Evolutionary conservation across 2,113 vertebrate species (phyloP).

Genomic region (Oncorhynchus masou): DNA sequence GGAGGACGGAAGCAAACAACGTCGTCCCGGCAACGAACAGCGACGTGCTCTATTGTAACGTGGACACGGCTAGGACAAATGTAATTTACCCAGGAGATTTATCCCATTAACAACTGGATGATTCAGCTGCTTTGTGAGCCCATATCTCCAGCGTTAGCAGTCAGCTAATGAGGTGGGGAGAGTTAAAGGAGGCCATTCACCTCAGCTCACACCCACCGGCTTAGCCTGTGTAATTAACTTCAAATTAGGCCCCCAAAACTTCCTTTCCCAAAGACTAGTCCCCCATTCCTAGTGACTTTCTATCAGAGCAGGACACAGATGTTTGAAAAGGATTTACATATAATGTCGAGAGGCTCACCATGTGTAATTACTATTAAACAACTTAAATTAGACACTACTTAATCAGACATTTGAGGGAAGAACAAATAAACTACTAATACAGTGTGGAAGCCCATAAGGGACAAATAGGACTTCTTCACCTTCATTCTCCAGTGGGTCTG

Average conservation of each 20-base stretch:
- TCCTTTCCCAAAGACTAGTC: conserved; percentile 1
- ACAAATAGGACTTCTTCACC: too few relatives aligned
- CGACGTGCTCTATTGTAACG: not conserved
- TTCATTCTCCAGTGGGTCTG: too few relatives aligned
- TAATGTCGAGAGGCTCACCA: not conserved
- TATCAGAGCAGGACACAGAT: not conserved
- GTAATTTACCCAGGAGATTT: not conserved
- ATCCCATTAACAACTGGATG: not conserved
- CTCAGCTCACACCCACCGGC: too few relatives aligned
- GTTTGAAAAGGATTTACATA: not conserved
- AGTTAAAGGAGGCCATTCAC: not conserved
- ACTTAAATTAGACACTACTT: not conserved
- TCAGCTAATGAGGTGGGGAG: not conserved
- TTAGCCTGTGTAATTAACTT: conserved; percentile 18
- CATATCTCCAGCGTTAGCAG: not conserved
- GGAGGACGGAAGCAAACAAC: not conserved
- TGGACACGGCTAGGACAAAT: not conserved
- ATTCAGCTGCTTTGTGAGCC: conserved; percentile 1
- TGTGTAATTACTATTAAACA: not conserved
- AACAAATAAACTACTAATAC: not conserved
- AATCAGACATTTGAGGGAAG: not conserved
- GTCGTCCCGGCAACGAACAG: not conserved
- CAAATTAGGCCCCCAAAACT: not conserved
- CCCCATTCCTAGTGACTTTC: not conserved
- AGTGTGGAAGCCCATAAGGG: not conserved